Evolutionary conservation across 2,888 invertebrate species (phyloP), one percentile per base, ranked within the genome.

Genomic region (Plagiodera versicolora): DNA sequence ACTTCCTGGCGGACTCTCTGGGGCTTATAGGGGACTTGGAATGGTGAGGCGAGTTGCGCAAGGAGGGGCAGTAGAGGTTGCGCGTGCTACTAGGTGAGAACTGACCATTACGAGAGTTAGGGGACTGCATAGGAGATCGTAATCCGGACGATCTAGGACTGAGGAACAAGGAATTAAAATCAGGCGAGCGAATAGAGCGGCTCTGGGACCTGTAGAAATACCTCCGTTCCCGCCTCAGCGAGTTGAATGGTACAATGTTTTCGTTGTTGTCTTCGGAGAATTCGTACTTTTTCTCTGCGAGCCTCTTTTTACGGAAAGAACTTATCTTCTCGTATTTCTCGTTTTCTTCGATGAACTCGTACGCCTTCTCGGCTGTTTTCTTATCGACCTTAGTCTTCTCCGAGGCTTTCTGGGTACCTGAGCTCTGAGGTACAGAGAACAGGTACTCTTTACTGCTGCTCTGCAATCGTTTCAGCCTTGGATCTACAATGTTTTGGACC

Each of bases 271-370:
- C 92, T 71, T 93, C 94, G 0, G 91, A 91, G 75, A 95, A 94
- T 75, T 94, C 94, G 75, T 95, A 95, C 77, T 94, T 94, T 77
- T 95, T 95, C 73, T 95, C 94, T 0, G 95, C 95, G 54, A 94
- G 80, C 6, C 94, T 86, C 56, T 93, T 86, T 75, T 92, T 92
- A 6, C 94, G 85, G 74, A 92, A 93, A 73, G 89, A 89, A 71
- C 91, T 92, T n/a, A 94, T 85, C 74, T 93, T 93, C 75, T 93
- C 93, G 74, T 90, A 92, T 67, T 91, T 91, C 69, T 91, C 91
- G 5, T 88, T 85, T 70, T 93, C 93, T 72, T 93, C 93, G 0
- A 89, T 91, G 73, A 93, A 93, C 75, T 93, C 93, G 76, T 94
- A 93, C 0, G 92, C 89, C 80, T 89, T 89, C 73, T 87, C 91